Base-by-base conservation (phyloP, 2,113 vertebrate species). In the Bucco capensis region DNA sequence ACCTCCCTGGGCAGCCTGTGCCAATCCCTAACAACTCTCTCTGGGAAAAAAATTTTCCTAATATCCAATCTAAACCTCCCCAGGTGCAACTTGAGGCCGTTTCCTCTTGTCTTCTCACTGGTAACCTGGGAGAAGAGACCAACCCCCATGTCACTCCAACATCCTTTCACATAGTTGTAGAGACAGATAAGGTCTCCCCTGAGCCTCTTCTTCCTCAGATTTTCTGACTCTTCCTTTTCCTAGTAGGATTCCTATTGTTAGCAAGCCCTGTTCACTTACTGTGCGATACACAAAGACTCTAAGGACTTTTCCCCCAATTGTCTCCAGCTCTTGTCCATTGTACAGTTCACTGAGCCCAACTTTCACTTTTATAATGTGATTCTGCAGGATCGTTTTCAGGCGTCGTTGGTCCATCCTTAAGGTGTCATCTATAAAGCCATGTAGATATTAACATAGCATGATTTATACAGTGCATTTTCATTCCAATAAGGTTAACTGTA, bases 241-340 rank as follows among this genome's bases (percentile, higher is more conserved):
- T 18, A 33, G 27, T 4, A 46, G 51, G 19, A 73, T 64, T 53
- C 3, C 38, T 30, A n/a, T 22, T 22, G 9, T 66, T 47, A 75
- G 46, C 78, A 87, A 70, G 30, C 31, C 17, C 37, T 9, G 12
- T 91, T 80, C 28, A 98, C 98, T 97, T 95, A 99, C 99, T 31
- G 99, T 99, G 70, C 99, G 99, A 88, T 99, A 99, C 44, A 99
- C 97, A 23, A 99, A 99, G 75, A 99, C 99, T 91, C 99, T 97
- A 49, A 99, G 98, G 15, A 97, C 86, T 95, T 98, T 99, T 80
- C 99, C 99, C 80, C 97, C 98, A 7, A 99, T 96, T 56, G 99
- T 99, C 96, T 99, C 98, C 60, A 99, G 97, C 16, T 90, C 96
- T 91, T 99, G 99, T 70, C 99, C 99, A 37, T 99, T 99, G 97